Percentiles rank a stretch among this genome's conserved stretches.
Evolutionary conservation across 1,140 invertebrate genomes (phyloP).

Genomic region (Macrobrachium nipponense): DNA sequence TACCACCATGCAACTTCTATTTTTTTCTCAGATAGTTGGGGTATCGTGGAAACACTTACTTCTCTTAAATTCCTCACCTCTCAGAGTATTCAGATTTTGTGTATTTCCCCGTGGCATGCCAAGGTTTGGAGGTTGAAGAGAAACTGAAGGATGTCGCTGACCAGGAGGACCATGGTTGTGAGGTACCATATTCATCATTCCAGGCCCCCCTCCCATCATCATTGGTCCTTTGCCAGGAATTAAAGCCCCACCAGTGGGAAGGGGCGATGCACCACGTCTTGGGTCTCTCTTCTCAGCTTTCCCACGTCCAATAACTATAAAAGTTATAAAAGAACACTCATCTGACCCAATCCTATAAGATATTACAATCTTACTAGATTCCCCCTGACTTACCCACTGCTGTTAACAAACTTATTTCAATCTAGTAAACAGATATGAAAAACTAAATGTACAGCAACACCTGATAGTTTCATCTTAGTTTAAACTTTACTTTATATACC

Average conservation of each 20-base stretch:
- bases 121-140: slow-evolving; percentile 46
- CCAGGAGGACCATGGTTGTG: slow-evolving; percentile 42
- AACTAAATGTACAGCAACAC: no score
- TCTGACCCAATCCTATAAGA: no score
- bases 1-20: no score
- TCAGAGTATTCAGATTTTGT: slow-evolving; percentile 46
- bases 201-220: slow-evolving; percentile 42
- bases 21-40: no score
- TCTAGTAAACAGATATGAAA: no score
- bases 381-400: no score
- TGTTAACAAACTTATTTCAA: no score
- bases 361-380: no score
- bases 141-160: slow-evolving; percentile 39
- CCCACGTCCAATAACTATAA: slow-evolving; percentile 43
- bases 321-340: neutral
- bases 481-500: no score
- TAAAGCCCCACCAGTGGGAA: slow-evolving; percentile 41
- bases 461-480: no score
- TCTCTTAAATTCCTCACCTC: slow-evolving; percentile 30
- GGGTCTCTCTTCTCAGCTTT: slow-evolving; percentile 45
- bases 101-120: slow-evolving; percentile 44
- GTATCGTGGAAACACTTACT: neutral
- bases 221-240: slow-evolving; percentile 41
- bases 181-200: slow-evolving; percentile 38
- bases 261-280: slow-evolving; percentile 44